Conservation (phyloP, 2,888 invertebrate species). For the Stegophylla sp. region DNA sequence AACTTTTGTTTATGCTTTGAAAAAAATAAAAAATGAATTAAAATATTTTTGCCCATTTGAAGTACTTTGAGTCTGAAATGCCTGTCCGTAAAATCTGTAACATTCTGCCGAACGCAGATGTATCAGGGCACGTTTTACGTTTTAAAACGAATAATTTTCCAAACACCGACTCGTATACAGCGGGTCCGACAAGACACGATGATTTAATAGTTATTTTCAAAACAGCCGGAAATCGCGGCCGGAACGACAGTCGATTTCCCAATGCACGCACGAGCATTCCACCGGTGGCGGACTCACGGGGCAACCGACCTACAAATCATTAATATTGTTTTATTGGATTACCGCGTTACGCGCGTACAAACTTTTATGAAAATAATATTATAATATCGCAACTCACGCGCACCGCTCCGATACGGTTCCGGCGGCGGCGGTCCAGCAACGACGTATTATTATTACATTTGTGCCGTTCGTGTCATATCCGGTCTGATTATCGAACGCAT, state of each 20-base stretch:
- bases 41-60: no score
- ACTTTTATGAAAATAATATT: neutral
- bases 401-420: neutral
- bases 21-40: no score
- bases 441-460: neutral
- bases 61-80: no score
- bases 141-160: no score
- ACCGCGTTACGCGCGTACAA: neutral
- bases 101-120: no score
- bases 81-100: no score
- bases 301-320: neutral
- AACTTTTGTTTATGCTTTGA: no score
- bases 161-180: no score
- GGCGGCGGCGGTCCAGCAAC: neutral
- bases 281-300: no score
- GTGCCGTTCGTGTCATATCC: neutral
- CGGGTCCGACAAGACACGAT: no score
- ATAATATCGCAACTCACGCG: neutral
- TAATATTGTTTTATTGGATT: conserved; percentile 27
- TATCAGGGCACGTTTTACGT: no score
- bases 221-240: conserved; percentile 32
- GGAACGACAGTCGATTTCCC: conserved; percentile 44
- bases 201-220: no score
- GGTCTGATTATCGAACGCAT: conserved; percentile 22
- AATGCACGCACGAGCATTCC: neutral